These are phyloP conservation scores for Buceros bicornis DNA, from an alignment of 2,797 vertebrate species.

Conservation along the genomic window DNA sequence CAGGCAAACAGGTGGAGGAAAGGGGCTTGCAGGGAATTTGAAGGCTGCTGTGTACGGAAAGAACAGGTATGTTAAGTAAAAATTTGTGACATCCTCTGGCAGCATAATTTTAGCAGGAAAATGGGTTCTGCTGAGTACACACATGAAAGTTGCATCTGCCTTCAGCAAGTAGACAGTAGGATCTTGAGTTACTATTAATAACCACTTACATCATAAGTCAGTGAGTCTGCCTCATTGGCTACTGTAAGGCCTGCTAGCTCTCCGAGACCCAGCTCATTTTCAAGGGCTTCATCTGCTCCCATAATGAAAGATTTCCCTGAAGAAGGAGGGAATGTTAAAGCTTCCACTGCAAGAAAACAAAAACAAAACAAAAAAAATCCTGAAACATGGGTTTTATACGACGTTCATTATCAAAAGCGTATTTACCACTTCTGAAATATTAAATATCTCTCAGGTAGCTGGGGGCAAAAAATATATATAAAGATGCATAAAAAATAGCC, in stretches of 20 bases:
- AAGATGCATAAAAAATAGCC: background rate
- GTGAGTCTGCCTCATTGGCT: conserved; percentile 95
- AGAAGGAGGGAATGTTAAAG: conserved; percentile 94
- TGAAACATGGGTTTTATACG: background rate
- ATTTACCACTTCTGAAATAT: background rate
- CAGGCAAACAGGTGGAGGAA: background rate
- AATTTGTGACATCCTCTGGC: background rate
- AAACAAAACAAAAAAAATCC: background rate
- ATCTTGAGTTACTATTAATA: background rate
- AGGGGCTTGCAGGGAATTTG: background rate
- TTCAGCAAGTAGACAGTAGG: background rate
- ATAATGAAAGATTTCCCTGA: conserved; percentile 97
- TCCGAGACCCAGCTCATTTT: conserved; percentile 94
- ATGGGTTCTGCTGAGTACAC: background rate
- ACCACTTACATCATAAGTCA: conserved; percentile 93
- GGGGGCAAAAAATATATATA: background rate
- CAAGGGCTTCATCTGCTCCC: conserved; percentile 93
- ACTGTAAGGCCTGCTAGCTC: conserved; percentile 97
- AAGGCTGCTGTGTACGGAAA: background rate
- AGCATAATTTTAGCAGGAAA: background rate
- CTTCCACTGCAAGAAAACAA: conserved; percentile 87
- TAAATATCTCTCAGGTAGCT: background rate
- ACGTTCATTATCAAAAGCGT: background rate
- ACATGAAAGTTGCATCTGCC: background rate
- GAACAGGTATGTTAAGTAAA: background rate